Percentiles rank a stretch among this genome's conserved stretches.
Evolutionary conservation across 2,888 invertebrate species (phyloP).

Genomic region (Aricia artaxerxes): DNA sequence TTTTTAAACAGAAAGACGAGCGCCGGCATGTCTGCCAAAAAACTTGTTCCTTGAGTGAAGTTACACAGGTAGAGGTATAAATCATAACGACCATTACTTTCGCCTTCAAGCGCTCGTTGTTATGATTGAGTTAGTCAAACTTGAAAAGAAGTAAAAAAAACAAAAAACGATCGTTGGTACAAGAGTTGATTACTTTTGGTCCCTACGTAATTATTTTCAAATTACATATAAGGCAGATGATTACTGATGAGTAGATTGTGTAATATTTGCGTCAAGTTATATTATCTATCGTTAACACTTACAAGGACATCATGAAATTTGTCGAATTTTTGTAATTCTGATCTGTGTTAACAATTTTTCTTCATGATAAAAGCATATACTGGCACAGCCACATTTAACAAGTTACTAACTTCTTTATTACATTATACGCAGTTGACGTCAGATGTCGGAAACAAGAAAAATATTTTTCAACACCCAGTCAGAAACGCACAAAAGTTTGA

Average conservation of each 20-base stretch:
- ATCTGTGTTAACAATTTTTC: background rate
- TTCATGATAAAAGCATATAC: too few relatives aligned
- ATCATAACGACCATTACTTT: conserved; percentile 22
- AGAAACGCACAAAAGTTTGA: conserved; percentile 26
- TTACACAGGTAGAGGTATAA: conserved; percentile 18
- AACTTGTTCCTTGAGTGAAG: conserved; percentile 10
- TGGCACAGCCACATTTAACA: background rate
- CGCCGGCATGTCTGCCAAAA: conserved; percentile 17
- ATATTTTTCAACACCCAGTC: conserved; percentile 11
- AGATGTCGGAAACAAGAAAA: conserved; percentile 25
- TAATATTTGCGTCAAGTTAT: background rate
- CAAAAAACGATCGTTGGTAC: background rate
- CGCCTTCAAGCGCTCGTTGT: conserved; percentile 22
- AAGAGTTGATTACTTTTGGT: conserved; percentile 4
- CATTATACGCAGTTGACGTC: background rate
- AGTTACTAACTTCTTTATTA: background rate
- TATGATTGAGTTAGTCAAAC: conserved; percentile 2
- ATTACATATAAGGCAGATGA: background rate
- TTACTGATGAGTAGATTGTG: background rate
- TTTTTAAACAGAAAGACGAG: background rate
- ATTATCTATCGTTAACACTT: background rate
- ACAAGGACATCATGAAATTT: background rate
- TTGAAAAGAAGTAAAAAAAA: background rate
- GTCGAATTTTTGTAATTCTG: background rate
- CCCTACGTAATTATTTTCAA: background rate